phyloP scores from a whole-genome alignment of 2,113 vertebrate genomes.

The Clarias magur region DNA sequence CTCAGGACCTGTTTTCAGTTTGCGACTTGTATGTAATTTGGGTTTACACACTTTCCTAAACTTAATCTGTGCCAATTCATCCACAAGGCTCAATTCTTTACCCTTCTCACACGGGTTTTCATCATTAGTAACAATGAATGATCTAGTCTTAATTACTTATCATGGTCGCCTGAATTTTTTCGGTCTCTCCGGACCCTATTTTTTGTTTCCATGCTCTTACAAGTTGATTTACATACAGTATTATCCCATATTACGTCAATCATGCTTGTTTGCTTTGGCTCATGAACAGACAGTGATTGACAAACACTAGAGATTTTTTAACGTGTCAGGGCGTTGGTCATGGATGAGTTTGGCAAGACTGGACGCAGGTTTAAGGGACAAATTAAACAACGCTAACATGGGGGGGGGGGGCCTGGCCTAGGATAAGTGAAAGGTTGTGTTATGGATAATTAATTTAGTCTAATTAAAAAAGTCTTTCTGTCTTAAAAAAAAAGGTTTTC shows the following conservation, averaged over 20 bases:
- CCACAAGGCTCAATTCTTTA: background rate
- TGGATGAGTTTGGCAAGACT: background rate
- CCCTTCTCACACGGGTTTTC: background rate
- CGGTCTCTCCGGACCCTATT: background rate
- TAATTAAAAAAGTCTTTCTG: background rate
- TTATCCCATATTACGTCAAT: background rate
- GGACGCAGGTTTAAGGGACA: background rate
- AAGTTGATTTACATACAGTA: slow-evolving; percentile 19
- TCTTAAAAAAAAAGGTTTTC: too few species aligned
- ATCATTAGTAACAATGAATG: background rate
- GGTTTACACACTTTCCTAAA: background rate
- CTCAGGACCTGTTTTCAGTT: background rate
- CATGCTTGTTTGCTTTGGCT: background rate
- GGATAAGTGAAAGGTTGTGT: background rate
- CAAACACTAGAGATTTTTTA: background rate
- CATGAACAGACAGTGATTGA: slow-evolving; percentile 17
- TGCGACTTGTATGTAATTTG: background rate
- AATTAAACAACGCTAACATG: background rate
- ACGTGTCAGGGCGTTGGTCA: background rate
- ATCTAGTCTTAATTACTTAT: background rate
- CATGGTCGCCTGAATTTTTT: slow-evolving; percentile 4
- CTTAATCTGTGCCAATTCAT: background rate
- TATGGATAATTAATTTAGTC: background rate
- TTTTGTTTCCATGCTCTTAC: background rate
- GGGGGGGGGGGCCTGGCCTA: too few species aligned